A percentile compares a stretch with the other conserved stretches of the same genome.
These are phyloP conservation scores for Muscina levida DNA, from an alignment of 2,888 invertebrate species.

Conservation along the genomic window DNA sequence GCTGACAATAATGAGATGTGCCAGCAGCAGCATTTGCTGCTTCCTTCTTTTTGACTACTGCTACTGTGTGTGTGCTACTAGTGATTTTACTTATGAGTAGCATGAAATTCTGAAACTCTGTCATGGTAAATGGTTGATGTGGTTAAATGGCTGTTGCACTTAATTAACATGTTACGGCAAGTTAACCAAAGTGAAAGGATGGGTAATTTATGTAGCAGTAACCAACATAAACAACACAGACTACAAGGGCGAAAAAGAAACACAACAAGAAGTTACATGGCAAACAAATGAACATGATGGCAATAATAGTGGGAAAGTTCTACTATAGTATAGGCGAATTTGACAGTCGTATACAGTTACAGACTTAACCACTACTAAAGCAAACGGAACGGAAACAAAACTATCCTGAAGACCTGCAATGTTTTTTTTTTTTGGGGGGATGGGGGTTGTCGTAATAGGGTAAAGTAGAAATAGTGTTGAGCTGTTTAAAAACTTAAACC, in stretches of 20 bases:
- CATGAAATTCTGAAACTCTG: constrained; percentile 23
- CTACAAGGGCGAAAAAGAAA: background rate
- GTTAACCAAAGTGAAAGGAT: background rate
- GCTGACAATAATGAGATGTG: background rate
- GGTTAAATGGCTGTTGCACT: constrained; percentile 50
- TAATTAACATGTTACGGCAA: constrained; percentile 60
- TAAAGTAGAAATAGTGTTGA: background rate
- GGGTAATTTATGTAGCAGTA: background rate
- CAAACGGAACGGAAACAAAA: no score
- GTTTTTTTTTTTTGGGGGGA: no score
- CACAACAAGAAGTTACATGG: background rate
- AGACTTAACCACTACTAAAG: background rate
- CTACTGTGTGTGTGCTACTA: no score
- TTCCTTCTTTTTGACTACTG: no score
- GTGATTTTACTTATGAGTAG: background rate
- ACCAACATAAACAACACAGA: constrained; percentile 15
- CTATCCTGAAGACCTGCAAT: no score
- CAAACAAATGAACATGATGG: background rate
- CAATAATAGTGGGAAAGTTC: constrained; percentile 19
- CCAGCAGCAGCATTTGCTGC: background rate
- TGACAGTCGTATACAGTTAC: background rate
- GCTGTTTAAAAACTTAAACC: constrained; percentile 32
- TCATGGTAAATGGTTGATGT: constrained; percentile 37
- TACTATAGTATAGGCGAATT: background rate
- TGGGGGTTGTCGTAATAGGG: no score